phyloP scores from a whole-genome alignment of 2,888 invertebrate species.

The Mesorhabditis spiculigera region DNA sequence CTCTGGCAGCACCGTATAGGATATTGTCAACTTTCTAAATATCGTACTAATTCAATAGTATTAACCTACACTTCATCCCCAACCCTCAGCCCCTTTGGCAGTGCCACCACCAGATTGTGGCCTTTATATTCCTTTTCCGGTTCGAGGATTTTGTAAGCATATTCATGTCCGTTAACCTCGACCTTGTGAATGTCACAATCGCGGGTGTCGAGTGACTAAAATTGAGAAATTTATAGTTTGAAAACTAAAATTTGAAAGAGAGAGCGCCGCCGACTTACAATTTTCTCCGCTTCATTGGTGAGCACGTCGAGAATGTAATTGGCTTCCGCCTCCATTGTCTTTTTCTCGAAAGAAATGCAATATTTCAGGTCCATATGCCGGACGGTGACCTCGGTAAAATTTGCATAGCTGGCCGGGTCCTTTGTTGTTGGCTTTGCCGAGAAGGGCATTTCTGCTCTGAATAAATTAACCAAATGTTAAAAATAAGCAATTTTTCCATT shows the following conservation, averaged over 20 bases:
- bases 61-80: neutral
- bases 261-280: neutral
- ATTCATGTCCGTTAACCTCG: constrained; percentile 8
- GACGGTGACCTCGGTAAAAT: constrained; percentile 7
- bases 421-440: neutral
- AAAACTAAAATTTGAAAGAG: neutral
- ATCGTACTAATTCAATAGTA: neutral
- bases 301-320: neutral
- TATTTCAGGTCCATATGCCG: constrained; percentile 2
- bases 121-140: constrained; percentile 1
- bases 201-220: constrained; percentile 8
- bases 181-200: neutral
- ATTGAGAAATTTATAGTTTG: neutral
- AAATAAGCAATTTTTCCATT: no score
- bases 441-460: no score
- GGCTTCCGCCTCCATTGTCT: constrained; percentile 7
- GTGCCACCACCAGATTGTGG: neutral
- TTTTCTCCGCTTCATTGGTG: neutral
- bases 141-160: neutral
- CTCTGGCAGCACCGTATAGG: neutral
- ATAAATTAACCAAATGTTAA: no score
- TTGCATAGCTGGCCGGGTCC: constrained; percentile 11
- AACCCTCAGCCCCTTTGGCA: neutral
- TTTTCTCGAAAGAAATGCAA: constrained; percentile 8
- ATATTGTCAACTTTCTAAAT: neutral